Percentiles rank a stretch among this genome's conserved stretches.
Evolutionary conservation across 2,797 vertebrate species (phyloP).

Genomic region (Gephyroberyx darwinii): DNA sequence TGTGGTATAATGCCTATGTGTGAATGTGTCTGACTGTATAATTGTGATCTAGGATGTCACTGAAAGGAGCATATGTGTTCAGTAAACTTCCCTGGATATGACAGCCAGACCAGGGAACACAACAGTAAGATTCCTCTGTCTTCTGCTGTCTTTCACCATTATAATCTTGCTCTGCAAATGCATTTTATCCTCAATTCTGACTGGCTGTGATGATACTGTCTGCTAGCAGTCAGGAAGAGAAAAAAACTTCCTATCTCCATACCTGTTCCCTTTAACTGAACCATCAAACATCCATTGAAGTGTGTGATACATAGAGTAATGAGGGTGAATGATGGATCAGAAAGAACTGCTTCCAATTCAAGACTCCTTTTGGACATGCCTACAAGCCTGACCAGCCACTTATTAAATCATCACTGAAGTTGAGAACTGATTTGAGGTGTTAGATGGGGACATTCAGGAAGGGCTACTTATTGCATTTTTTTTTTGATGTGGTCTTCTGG

Average conservation of each 20-base stretch:
- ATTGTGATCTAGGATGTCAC: no score
- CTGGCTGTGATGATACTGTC: neutral
- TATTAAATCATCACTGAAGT: neutral
- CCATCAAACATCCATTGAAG: no score
- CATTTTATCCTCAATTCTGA: neutral
- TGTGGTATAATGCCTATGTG: no score
- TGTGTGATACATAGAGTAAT: no score
- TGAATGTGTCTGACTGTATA: no score
- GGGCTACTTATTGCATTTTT: conserved; percentile 5
- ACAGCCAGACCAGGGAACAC: no score
- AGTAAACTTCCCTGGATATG: no score
- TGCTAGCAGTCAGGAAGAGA: neutral
- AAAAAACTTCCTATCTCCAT: neutral
- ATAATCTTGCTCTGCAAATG: neutral
- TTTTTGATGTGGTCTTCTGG: neutral
- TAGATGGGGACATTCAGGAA: neutral
- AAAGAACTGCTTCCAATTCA: neutral
- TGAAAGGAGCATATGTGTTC: no score
- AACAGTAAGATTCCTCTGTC: neutral
- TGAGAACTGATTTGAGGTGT: neutral
- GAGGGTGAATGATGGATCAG: neutral
- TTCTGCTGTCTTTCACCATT: neutral
- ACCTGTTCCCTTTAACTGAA: neutral
- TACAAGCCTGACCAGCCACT: neutral
- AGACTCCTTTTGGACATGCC: neutral